A percentile compares a stretch with the other conserved stretches of the same genome.
phyloP scores from a whole-genome alignment of 2,113 vertebrate species.

The Sinocyclocheilus anophthalmus region DNA sequence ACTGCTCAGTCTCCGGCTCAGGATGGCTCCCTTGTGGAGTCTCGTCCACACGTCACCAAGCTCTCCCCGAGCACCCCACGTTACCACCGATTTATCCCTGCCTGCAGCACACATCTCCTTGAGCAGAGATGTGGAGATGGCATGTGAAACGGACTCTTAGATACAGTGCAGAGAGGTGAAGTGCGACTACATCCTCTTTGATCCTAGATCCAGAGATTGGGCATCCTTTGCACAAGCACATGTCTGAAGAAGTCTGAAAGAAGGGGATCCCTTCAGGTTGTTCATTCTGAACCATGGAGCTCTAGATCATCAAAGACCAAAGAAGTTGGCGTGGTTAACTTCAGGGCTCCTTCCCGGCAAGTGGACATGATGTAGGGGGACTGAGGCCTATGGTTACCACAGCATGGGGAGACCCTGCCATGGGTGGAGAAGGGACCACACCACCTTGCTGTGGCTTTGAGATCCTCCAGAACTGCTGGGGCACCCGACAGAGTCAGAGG shows the following conservation, averaged over 20 bases:
- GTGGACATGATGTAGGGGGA: conserved; percentile 43
- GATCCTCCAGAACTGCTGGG: conserved; percentile 71
- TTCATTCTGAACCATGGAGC: neutral
- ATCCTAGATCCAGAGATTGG: neutral
- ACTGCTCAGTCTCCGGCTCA: conserved; percentile 65
- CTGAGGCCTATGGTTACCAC: conserved; percentile 45
- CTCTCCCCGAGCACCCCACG: conserved; percentile 57
- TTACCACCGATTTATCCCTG: conserved; percentile 10
- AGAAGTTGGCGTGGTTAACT: neutral
- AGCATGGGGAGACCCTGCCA: conserved; percentile 70
- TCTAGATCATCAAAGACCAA: neutral
- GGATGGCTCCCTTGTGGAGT: conserved; percentile 60
- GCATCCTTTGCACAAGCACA: conserved; percentile 19
- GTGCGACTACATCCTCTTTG: neutral
- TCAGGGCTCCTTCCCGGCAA: conserved; percentile 25
- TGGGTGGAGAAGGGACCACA: conserved; percentile 72
- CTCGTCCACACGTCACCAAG: conserved; percentile 66
- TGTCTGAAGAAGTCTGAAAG: conserved; percentile 10
- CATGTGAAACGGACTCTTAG: conserved; percentile 36
- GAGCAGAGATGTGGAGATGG: conserved; percentile 46
- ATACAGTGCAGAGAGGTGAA: neutral
- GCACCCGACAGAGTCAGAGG: conserved; percentile 51
- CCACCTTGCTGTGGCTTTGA: conserved; percentile 72
- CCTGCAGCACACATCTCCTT: conserved; percentile 38
- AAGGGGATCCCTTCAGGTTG: neutral